These are phyloP conservation scores for Limnephilus rhombicus DNA, from an alignment of 2,888 invertebrate species.

Conservation along the genomic window DNA sequence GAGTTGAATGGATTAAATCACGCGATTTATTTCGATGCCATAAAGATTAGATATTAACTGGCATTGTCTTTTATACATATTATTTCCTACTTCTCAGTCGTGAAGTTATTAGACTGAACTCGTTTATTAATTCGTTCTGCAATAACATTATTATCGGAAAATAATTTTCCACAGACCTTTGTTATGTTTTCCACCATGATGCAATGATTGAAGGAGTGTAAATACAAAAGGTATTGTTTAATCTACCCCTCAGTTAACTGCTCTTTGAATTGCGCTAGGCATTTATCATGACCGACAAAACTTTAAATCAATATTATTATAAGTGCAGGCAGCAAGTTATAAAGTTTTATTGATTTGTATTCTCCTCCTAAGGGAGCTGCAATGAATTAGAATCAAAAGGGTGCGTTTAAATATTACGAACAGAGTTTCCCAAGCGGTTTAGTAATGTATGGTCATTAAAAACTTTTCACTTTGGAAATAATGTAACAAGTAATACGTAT, in stretches of 20 bases:
- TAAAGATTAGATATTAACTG: background rate
- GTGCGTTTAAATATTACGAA: constrained; percentile 3
- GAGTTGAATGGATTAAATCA: background rate
- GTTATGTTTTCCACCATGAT: background rate
- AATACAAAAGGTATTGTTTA: background rate
- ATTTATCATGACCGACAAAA: background rate
- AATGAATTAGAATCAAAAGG: constrained; percentile 31
- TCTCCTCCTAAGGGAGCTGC: constrained; percentile 26
- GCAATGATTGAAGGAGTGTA: too few species aligned
- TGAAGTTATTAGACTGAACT: background rate
- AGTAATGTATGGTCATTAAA: background rate
- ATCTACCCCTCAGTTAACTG: background rate
- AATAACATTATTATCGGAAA: background rate
- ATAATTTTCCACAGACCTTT: background rate
- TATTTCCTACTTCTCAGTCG: background rate
- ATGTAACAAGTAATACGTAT: background rate
- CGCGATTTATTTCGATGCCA: background rate
- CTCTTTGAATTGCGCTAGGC: background rate
- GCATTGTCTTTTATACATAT: background rate
- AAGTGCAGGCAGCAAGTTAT: constrained; percentile 32
- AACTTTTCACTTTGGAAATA: too few species aligned
- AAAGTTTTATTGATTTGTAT: constrained; percentile 56
- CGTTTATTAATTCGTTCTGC: background rate
- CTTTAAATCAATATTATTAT: background rate
- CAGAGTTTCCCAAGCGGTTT: background rate